Conservation (phyloP, 2,888 invertebrate genomes). For the Sinotaia quadrata region DNA sequence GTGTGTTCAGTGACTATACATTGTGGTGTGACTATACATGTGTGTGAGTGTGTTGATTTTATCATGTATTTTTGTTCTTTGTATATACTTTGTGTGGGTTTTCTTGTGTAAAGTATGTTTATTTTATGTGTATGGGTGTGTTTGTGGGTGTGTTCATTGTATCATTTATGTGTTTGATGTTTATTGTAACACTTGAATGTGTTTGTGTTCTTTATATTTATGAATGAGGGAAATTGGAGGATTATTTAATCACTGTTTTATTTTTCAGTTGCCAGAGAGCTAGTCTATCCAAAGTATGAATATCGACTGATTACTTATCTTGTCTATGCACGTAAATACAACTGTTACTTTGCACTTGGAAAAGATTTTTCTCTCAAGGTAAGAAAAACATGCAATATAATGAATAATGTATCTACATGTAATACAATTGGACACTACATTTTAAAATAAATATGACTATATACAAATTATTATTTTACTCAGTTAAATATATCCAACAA, state of each 20-base stretch:
- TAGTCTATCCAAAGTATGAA: slow-evolving; percentile 70
- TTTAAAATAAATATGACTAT: too few species aligned
- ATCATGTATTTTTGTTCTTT: background rate
- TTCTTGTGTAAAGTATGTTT: background rate
- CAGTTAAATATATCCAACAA: too few species aligned
- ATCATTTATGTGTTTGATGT: background rate
- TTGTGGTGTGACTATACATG: too few species aligned
- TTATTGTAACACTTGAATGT: background rate
- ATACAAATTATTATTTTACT: too few species aligned
- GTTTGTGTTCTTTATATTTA: background rate
- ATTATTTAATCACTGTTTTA: background rate
- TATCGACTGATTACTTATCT: slow-evolving; percentile 65
- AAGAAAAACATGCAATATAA: slow-evolving; percentile 27
- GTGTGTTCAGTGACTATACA: too few species aligned
- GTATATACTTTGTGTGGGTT: background rate
- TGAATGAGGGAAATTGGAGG: background rate
- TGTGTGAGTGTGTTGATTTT: too few species aligned
- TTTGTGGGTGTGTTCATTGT: background rate
- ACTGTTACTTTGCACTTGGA: slow-evolving; percentile 70
- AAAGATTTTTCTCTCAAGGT: slow-evolving; percentile 70
- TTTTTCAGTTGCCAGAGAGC: slow-evolving; percentile 37
- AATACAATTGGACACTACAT: too few species aligned
- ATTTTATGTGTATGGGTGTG: background rate
- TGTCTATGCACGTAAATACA: slow-evolving; percentile 68
- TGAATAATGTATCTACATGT: too few species aligned